Percentiles rank a stretch among this genome's conserved stretches.
Conservation (phyloP, 1,140 invertebrate genomes). For the Heliothis virescens region DNA sequence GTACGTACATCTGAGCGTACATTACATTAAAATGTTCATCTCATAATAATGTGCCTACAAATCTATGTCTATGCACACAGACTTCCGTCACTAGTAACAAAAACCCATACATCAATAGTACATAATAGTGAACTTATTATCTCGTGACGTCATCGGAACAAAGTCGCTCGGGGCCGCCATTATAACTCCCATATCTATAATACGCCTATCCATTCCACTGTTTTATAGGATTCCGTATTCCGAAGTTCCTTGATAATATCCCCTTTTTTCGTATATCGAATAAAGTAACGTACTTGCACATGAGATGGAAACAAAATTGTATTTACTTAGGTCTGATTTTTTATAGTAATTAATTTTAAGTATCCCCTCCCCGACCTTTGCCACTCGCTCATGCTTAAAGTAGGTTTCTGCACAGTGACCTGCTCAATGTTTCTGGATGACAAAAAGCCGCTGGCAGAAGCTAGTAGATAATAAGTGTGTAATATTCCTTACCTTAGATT, state of each 20-base stretch:
- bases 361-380: too few species aligned
- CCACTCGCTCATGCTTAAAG: too few species aligned
- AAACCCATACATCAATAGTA: conserved; percentile 22
- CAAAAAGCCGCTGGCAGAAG: too few species aligned
- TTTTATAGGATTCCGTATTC: conserved; percentile 14
- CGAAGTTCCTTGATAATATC: background rate
- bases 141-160: conserved; percentile 43
- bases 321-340: too few species aligned
- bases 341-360: too few species aligned
- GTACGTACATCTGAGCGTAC: too few species aligned
- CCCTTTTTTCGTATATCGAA: background rate
- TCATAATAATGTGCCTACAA: background rate
- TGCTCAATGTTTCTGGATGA: too few species aligned
- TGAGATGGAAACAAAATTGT: too few species aligned
- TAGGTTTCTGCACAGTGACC: too few species aligned
- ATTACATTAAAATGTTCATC: background rate
- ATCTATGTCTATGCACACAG: background rate
- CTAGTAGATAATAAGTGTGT: too few species aligned
- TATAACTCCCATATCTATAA: conserved; percentile 51
- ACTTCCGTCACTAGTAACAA: conserved; percentile 4
- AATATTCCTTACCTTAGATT: too few species aligned
- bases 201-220: conserved; percentile 42
- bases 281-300: background rate
- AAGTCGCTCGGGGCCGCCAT: conserved; percentile 25
- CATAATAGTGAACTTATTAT: conserved; percentile 38